Evolutionary conservation across 1,140 invertebrate species (phyloP).

Genomic region (Episyrphus balteatus): DNA sequence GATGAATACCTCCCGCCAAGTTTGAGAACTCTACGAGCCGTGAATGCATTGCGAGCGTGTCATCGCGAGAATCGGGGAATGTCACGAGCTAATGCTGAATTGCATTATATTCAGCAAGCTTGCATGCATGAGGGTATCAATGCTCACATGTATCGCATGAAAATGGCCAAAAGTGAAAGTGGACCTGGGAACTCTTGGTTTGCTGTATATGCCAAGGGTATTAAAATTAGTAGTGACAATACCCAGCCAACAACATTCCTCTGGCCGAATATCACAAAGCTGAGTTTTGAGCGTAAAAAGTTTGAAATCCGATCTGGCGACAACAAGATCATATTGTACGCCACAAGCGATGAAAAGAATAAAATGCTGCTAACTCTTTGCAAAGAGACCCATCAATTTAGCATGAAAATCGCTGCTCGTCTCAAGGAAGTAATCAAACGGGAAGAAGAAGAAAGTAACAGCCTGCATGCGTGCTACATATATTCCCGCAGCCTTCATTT

Average conservation of each 20-base stretch:
- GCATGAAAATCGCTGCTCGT: constrained; percentile 79
- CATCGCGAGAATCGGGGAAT: constrained; percentile 62
- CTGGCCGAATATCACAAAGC: constrained; percentile 87
- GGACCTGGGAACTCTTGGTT: constrained; percentile 62
- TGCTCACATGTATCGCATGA: constrained; percentile 81
- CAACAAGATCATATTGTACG: constrained; percentile 80
- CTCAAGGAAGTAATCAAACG: constrained; percentile 64
- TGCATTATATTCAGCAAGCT: constrained; percentile 79
- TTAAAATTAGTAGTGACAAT: constrained; percentile 67
- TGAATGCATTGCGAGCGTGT: constrained; percentile 46
- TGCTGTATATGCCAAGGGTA: constrained; percentile 74
- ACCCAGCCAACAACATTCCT: constrained; percentile 63
- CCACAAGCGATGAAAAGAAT: constrained; percentile 82
- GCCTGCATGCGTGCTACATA: constrained; percentile 47
- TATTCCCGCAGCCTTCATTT: constrained; percentile 51
- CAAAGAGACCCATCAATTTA: constrained; percentile 87
- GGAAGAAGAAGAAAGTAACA: constrained; percentile 55
- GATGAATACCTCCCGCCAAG: constrained; percentile 58
- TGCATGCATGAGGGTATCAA: constrained; percentile 81
- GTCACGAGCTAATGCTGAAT: constrained; percentile 63
- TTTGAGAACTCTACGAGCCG: constrained; percentile 48
- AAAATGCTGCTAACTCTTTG: constrained; percentile 80
- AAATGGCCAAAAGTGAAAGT: constrained; percentile 67
- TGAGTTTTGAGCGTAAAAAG: constrained; percentile 92
- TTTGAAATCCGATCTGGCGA: constrained; percentile 87